A percentile compares a stretch with the other conserved stretches of the same genome.
These are phyloP conservation scores for Periophthalmodon schlosseri DNA, from an alignment of 2,113 vertebrate genomes.

Conservation along the genomic window DNA sequence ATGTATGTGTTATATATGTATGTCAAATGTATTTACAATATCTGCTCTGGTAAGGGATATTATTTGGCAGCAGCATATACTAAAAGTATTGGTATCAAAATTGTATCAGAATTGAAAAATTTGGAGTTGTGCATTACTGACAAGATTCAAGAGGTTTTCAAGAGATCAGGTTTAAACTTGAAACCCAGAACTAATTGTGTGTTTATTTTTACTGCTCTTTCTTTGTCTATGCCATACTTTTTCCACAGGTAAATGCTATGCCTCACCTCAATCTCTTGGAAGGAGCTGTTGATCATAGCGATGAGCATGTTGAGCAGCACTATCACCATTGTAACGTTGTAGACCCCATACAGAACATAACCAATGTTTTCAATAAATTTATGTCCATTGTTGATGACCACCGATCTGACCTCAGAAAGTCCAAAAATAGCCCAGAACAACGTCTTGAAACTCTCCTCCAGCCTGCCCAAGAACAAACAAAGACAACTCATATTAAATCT, in stretches of 20 bases:
- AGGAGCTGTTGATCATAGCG: slow-evolving; percentile 99
- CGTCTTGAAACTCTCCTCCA: slow-evolving; percentile 99
- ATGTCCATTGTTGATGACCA: slow-evolving; percentile 95
- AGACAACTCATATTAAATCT: slow-evolving; percentile 28
- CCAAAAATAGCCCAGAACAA: slow-evolving; percentile 99
- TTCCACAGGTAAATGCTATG: neutral
- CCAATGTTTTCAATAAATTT: slow-evolving; percentile 99
- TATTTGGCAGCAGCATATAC: too few species aligned
- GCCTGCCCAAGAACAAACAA: slow-evolving; percentile 67
- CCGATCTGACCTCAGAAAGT: slow-evolving; percentile 96
- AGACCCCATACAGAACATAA: slow-evolving; percentile 96
- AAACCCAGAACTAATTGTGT: neutral
- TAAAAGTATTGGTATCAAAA: too few species aligned
- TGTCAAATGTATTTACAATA: too few species aligned
- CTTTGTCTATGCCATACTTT: neutral
- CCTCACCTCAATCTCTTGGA: slow-evolving; percentile 97
- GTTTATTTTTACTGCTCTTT: neutral
- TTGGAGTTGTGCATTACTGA: too few species aligned
- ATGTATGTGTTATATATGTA: too few species aligned
- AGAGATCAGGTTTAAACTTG: neutral
- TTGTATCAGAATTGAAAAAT: too few species aligned
- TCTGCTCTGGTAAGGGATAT: too few species aligned
- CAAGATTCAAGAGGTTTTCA: too few species aligned
- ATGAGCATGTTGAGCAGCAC: slow-evolving; percentile 99
- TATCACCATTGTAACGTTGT: slow-evolving; percentile 99